These are phyloP conservation scores for Limnephilus lunatus DNA, from an alignment of 2,888 invertebrate species.

Conservation along the genomic window DNA sequence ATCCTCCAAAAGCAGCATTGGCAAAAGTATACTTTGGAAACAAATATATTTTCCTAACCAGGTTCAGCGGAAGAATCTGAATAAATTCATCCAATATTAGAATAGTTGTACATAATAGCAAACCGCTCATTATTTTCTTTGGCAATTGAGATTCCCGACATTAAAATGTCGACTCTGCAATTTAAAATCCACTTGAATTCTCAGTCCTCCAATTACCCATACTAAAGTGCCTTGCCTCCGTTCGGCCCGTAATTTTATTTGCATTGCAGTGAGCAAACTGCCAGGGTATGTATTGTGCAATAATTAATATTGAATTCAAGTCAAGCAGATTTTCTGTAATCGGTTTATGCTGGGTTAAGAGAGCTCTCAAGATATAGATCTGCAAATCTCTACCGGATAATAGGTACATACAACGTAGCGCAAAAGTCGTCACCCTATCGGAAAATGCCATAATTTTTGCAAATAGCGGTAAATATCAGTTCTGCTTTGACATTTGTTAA, in stretches of 20 bases:
- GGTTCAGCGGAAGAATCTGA: not conserved
- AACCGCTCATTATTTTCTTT: not conserved
- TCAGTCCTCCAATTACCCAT: constrained; percentile 11
- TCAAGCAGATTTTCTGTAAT: not conserved
- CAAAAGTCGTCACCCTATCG: too few species aligned
- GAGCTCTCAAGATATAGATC: not conserved
- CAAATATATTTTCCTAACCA: not conserved
- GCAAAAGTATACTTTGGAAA: not conserved
- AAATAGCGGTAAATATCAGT: too few species aligned
- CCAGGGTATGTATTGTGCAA: not conserved
- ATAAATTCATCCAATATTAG: not conserved
- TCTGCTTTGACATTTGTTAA: too few species aligned
- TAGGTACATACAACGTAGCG: too few species aligned
- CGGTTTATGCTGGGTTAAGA: not conserved
- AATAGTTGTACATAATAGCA: not conserved
- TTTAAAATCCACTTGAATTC: not conserved
- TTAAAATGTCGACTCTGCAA: constrained; percentile 18
- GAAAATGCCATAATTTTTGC: too few species aligned
- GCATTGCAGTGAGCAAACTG: not conserved
- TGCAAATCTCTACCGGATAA: not conserved
- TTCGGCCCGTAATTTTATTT: not conserved
- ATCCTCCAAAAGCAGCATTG: not conserved
- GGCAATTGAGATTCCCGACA: not conserved
- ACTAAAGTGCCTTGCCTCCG: not conserved
- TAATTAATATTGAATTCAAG: not conserved